Conservation (phyloP, 2,888 invertebrate species). For the Nudaria mundana region DNA sequence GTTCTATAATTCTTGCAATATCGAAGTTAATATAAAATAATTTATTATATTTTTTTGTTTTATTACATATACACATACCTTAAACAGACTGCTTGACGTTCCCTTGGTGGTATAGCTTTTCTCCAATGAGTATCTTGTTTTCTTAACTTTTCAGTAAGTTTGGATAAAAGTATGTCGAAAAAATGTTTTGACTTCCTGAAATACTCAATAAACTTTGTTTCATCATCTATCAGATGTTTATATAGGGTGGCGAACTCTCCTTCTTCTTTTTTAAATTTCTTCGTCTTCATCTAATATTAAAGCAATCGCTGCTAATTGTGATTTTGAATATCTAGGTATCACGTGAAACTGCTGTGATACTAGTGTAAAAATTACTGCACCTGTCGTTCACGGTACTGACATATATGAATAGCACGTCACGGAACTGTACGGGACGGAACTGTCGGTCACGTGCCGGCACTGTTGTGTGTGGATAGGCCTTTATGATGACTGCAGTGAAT, state of each 20-base stretch:
- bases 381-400: neutral
- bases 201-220: conserved; percentile 20
- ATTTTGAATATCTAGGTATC: conserved; percentile 6
- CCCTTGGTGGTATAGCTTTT: conserved; percentile 4
- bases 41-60: conserved; percentile 3
- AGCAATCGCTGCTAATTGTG: conserved; percentile 8
- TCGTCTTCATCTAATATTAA: conserved; percentile 1
- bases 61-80: conserved; percentile 3
- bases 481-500: conserved; percentile 7
- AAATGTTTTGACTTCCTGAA: conserved; percentile 21
- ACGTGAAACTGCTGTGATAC: conserved; percentile 5
- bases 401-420: conserved; percentile 5
- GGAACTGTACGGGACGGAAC: conserved; percentile 5
- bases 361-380: neutral
- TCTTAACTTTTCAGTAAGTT: conserved; percentile 18
- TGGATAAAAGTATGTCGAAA: conserved; percentile 21
- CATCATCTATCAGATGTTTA: conserved; percentile 13
- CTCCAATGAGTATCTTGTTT: conserved; percentile 1
- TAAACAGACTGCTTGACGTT: conserved; percentile 4
- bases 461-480: neutral
- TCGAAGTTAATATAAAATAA: conserved; percentile 1
- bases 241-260: conserved; percentile 13
- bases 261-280: conserved; percentile 13
- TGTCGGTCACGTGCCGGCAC: conserved; percentile 4
- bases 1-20: too few relatives aligned